A percentile compares a stretch with the other conserved stretches of the same genome.
Conservation (phyloP, 2,888 invertebrate genomes). For the Agonum fuliginosum region DNA sequence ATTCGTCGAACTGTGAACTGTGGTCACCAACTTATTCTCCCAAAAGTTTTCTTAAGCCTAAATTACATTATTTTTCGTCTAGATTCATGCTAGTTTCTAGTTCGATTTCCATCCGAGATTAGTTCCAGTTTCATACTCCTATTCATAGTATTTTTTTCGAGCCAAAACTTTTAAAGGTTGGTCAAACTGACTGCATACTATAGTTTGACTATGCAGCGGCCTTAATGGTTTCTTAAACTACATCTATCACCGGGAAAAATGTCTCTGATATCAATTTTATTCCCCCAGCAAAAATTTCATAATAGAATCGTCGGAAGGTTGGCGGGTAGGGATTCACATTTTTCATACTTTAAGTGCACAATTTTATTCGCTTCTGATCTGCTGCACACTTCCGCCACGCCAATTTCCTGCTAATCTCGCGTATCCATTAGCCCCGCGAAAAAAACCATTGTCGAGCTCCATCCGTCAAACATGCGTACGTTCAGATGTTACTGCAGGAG, state of each 20-base stretch:
- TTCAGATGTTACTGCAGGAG: no score
- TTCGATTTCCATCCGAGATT: no score
- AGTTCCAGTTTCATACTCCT: no score
- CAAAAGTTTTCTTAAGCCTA: no score
- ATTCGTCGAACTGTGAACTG: background rate
- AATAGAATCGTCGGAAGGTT: slow-evolving; percentile 9
- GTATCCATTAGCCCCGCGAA: slow-evolving; percentile 49
- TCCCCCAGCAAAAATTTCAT: slow-evolving; percentile 4
- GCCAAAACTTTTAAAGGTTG: background rate
- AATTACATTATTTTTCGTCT: no score
- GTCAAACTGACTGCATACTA: background rate
- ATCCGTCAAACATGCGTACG: slow-evolving; percentile 58
- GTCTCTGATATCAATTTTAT: background rate
- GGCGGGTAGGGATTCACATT: slow-evolving; percentile 27
- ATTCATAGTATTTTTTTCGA: no score
- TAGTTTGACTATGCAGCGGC: background rate
- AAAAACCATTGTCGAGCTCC: slow-evolving; percentile 53
- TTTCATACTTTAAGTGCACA: slow-evolving; percentile 50
- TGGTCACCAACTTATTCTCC: no score
- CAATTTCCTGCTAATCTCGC: slow-evolving; percentile 48
- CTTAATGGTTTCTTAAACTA: background rate
- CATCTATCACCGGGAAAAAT: background rate
- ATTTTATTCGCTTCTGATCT: slow-evolving; percentile 37
- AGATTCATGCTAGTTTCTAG: no score
- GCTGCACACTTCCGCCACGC: slow-evolving; percentile 47